Evolutionary conservation across 2,113 vertebrate genomes (phyloP), one percentile per base, ranked within the genome.

Genomic region (Scomber japonicus): DNA sequence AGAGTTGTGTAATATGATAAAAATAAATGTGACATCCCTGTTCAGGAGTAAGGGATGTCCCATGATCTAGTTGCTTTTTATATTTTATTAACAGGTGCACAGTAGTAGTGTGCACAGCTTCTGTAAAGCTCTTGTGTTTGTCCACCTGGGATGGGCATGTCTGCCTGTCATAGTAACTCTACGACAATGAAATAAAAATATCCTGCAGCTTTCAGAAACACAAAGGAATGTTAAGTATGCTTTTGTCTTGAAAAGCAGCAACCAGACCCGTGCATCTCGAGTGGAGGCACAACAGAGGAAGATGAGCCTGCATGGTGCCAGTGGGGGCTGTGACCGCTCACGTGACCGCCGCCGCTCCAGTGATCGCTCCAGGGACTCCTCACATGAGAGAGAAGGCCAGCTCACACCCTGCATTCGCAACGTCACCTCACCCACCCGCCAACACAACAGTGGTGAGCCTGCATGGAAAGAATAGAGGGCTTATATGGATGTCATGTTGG

Each of bases 331-430:
- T 64, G 98, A 99, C 89, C 95, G 97, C 13, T 99, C 98, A 3
- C 94, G 98, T 89, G 98, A 99, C 90, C 96, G 97, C 81, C 96
- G 98, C 49, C 96, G 98, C 54, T 99, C 98, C 54, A 98, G 97
- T 57, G 98, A 99, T 93, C 95, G 97, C 89, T 99, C 98, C 59
- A 96, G 98, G 46, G 98, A 99, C 93, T 99, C 98, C 2, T 99
- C 98, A 50, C 98, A 99, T 2, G 98, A 99, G 91, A 96, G 97
- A 71, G 98, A 99, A 82, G 96, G 97, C 72, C 98, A 99, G 71
- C 97, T 99, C 74, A 99, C 98, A 66, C 98, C 98, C 0, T 99
- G 98, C 92, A 99, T 99, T 90, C 96, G 98, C 82, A 99, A 99
- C 81, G 95, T 99, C 85, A 99, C 97, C 70, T 99, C 98, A 64